A percentile compares a stretch with the other conserved stretches of the same genome.
Evolutionary conservation across 30 jellyfish, hydroid and myxozoan genomes (phyloP).

Genomic region (Hydractinia symbiolongicarpus): DNA sequence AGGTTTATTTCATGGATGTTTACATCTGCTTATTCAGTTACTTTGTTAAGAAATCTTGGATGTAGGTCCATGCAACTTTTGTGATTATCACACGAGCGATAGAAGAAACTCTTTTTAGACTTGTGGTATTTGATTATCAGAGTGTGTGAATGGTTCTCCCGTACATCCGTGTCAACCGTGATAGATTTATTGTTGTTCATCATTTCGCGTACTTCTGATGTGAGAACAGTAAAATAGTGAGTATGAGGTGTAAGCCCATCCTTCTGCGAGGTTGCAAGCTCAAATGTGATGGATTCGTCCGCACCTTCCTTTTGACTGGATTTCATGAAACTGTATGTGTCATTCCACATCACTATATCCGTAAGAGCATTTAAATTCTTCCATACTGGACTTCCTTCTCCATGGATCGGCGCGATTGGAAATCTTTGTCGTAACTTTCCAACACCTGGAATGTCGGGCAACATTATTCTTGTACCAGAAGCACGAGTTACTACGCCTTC

Average conservation of each 20-base stretch:
- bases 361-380: constrained; percentile 55
- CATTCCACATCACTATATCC: constrained; percentile 55
- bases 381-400: constrained; percentile 78
- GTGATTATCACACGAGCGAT: constrained; percentile 35
- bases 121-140: constrained; percentile 53
- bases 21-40: too few relatives aligned
- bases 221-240: constrained; percentile 44
- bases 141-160: constrained; percentile 46
- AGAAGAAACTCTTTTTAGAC: constrained; percentile 23
- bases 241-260: constrained; percentile 39
- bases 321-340: constrained; percentile 33
- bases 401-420: constrained; percentile 65
- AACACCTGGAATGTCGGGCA: constrained; percentile 54
- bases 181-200: constrained; percentile 41
- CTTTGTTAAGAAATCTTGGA: neutral
- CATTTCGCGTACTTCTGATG: constrained; percentile 47
- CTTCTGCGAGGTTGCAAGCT: neutral
- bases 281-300: neutral
- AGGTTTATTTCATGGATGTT: too few relatives aligned
- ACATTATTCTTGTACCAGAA: constrained; percentile 52
- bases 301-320: neutral
- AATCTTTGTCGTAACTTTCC: constrained; percentile 59
- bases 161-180: constrained; percentile 28
- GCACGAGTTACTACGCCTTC: constrained; percentile 36
- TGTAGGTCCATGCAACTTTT: constrained; percentile 38